Conservation (phyloP, 1,140 invertebrate species). For the Dendrolimus kikuchii region DNA sequence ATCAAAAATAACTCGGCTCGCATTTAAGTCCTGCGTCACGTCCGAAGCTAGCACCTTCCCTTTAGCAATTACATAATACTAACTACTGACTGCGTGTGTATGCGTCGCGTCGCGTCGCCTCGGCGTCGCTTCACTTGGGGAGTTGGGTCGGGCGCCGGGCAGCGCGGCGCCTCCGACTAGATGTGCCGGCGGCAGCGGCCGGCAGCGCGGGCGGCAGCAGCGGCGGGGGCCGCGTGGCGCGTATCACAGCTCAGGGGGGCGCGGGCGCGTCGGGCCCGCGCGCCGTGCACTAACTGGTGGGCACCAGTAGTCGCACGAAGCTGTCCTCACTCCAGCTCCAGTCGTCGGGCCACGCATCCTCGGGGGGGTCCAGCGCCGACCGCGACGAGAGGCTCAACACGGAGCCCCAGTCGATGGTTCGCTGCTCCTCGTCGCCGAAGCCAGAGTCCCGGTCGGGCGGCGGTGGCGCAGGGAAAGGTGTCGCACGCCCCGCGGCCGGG, state of each 20-base stretch:
- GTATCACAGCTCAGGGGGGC: conserved; percentile 58
- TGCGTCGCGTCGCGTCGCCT: conserved; percentile 22
- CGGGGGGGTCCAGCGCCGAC: conserved; percentile 86
- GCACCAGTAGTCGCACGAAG: conserved; percentile 69
- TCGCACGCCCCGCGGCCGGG: conserved; percentile 68
- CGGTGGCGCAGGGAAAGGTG: conserved; percentile 59
- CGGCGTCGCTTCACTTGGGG: conserved; percentile 6
- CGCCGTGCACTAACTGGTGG: conserved; percentile 66
- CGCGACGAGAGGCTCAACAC: conserved; percentile 89
- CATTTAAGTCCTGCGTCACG: conserved; percentile 63
- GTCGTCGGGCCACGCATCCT: conserved; percentile 75
- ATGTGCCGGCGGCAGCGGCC: conserved; percentile 13
- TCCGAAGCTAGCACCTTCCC: conserved; percentile 71
- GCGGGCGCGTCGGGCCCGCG: conserved; percentile 60
- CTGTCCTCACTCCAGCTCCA: conserved; percentile 69
- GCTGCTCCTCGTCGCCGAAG: conserved; percentile 84
- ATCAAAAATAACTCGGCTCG: conserved; percentile 71
- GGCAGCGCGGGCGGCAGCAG: conserved; percentile 26
- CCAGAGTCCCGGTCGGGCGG: conserved; percentile 80
- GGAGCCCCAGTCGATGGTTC: conserved; percentile 92
- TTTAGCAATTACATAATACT: conserved; percentile 66
- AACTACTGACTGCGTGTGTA: conserved; percentile 53
- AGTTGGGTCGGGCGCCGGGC: conserved; percentile 7
- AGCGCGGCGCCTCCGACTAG: conserved; percentile 21
- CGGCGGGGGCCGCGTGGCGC: conserved; percentile 32